A percentile compares a stretch with the other conserved stretches of the same genome.
These are phyloP conservation scores for Euwallacea similis DNA, from an alignment of 1,140 invertebrate species.

Conservation along the genomic window DNA sequence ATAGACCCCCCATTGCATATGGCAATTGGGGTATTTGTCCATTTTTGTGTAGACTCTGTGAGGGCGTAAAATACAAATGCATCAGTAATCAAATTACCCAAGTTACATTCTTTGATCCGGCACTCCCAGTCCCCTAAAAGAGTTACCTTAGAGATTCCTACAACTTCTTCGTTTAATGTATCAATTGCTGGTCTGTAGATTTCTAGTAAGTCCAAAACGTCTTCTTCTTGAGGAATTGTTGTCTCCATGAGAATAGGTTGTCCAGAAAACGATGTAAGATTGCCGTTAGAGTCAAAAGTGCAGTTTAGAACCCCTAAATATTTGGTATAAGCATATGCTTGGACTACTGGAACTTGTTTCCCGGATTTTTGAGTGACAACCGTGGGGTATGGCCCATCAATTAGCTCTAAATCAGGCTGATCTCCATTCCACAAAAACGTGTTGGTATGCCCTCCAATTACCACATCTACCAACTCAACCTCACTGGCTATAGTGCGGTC, in stretches of 20 bases:
- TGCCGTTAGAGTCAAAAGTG: conserved; percentile 74
- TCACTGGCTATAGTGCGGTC: conserved; percentile 78
- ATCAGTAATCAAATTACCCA: conserved; percentile 82
- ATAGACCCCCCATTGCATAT: conserved; percentile 70
- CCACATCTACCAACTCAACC: conserved; percentile 80
- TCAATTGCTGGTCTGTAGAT: conserved; percentile 63
- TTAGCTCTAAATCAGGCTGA: conserved; percentile 67
- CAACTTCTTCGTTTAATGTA: conserved; percentile 56
- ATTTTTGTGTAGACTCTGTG: conserved; percentile 54
- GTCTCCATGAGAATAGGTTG: conserved; percentile 78
- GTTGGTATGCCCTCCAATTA: conserved; percentile 82
- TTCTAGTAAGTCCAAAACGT: conserved; percentile 65
- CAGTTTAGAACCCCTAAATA: conserved; percentile 81
- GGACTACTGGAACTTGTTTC: conserved; percentile 79
- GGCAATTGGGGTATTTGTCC: conserved; percentile 78
- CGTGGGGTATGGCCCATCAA: conserved; percentile 75
- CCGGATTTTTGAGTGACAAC: conserved; percentile 70
- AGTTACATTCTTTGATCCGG: conserved; percentile 74
- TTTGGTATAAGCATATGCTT: conserved; percentile 90
- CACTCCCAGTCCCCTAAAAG: conserved; percentile 66
- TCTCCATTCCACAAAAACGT: conserved; percentile 81
- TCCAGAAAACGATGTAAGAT: conserved; percentile 70
- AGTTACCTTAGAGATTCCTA: conserved; percentile 68
- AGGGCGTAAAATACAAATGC: conserved; percentile 64
- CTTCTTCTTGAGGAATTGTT: conserved; percentile 65